These are phyloP conservation scores for Chionoecetes opilio DNA, from an alignment of 1,140 invertebrate genomes.

Conservation along the genomic window DNA sequence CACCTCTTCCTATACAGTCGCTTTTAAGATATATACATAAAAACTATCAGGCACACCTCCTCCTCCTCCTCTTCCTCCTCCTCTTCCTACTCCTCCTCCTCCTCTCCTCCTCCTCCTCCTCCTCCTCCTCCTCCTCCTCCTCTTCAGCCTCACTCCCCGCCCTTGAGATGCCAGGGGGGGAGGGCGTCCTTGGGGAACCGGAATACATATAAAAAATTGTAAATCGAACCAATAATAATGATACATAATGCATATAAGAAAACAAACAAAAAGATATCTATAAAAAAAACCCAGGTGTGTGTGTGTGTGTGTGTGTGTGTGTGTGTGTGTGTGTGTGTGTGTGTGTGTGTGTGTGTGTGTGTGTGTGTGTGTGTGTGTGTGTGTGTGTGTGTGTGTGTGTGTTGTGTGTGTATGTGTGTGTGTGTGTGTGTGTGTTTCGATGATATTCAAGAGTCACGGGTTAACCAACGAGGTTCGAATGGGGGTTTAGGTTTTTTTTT, in stretches of 20 bases:
- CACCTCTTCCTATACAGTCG: neutral
- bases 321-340: no score
- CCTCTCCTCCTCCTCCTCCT: neutral
- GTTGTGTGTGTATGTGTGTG: neutral
- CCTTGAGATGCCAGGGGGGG: neutral
- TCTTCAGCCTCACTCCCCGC: neutral
- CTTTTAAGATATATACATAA: no score
- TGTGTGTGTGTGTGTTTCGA: no score
- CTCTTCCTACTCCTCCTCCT: neutral
- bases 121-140: neutral
- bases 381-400: no score
- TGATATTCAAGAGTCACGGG: no score
- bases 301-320: no score
- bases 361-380: no score
- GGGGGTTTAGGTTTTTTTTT: no score
- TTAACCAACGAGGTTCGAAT: no score
- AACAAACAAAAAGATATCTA: no score
- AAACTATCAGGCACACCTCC: neutral
- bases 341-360: no score
- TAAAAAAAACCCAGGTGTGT: no score
- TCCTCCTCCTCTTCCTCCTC: neutral
- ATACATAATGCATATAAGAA: neutral
- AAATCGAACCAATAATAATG: neutral
- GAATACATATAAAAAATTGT: neutral
- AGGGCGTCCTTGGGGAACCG: neutral